Evolutionary conservation across 2,113 vertebrate genomes (phyloP).

Genomic region (Carassius carassius): DNA sequence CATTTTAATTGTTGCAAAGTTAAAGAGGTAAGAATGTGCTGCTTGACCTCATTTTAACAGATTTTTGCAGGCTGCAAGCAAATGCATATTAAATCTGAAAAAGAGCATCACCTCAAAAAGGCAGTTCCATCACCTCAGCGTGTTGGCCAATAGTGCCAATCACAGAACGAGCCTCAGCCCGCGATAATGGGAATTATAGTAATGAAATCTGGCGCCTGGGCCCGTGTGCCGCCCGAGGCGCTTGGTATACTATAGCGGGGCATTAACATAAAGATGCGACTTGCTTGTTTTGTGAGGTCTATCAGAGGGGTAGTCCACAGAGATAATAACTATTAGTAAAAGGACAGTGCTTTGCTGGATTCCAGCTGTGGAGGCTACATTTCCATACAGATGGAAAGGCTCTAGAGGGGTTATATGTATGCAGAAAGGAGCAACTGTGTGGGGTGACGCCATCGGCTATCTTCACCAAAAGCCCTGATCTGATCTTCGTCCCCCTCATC

Average conservation of each 20-base stretch:
- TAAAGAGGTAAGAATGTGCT: neutral
- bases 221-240: constrained; percentile 68
- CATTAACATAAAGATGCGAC: constrained; percentile 91
- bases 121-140: constrained; percentile 47
- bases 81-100: neutral
- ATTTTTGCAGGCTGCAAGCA: neutral
- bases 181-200: constrained; percentile 82
- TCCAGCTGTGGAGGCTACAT: constrained; percentile 96
- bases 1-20: neutral
- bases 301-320: constrained; percentile 89
- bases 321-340: constrained; percentile 99
- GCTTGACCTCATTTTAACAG: neutral
- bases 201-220: constrained; percentile 79
- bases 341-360: constrained; percentile 92
- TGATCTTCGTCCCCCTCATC: constrained; percentile 56
- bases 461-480: constrained; percentile 71
- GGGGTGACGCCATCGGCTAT: constrained; percentile 87
- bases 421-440: constrained; percentile 64
- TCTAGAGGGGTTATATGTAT: constrained; percentile 96
- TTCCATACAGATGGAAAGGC: constrained; percentile 99
- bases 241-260: constrained; percentile 65
- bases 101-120: constrained; percentile 40
- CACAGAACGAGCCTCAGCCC: constrained; percentile 75
- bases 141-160: constrained; percentile 65
- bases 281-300: constrained; percentile 87